phyloP scores from a whole-genome alignment of 2,888 invertebrate species.

The Campaea margaritaria region DNA sequence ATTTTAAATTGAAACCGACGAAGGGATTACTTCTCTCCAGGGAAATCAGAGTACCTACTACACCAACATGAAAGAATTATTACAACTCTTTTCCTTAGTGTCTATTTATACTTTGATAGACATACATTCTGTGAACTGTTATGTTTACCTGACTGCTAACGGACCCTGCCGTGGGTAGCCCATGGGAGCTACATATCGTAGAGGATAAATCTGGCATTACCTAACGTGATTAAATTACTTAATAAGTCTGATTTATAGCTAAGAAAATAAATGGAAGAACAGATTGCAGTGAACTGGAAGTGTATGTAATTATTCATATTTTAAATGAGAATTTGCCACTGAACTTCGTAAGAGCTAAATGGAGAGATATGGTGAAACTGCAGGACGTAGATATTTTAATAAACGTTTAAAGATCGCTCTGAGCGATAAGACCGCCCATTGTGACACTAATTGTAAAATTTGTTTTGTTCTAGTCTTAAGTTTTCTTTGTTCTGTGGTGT shows the following conservation, averaged over 20 bases:
- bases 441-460: too few relatives aligned
- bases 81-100: slow-evolving; percentile 41
- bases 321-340: too few relatives aligned
- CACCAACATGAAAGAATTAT: slow-evolving; percentile 49
- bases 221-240: slow-evolving; percentile 7
- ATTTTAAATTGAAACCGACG: slow-evolving; percentile 58
- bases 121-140: slow-evolving; percentile 17
- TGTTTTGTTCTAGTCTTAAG: too few relatives aligned
- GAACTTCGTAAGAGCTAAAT: too few relatives aligned
- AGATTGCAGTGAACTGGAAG: too few relatives aligned
- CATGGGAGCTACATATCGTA: slow-evolving; percentile 17
- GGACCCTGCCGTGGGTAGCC: slow-evolving; percentile 19
- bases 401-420: too few relatives aligned
- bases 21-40: slow-evolving; percentile 55
- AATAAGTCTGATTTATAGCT: slow-evolving; percentile 10
- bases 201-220: slow-evolving; percentile 11
- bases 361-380: too few relatives aligned
- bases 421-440: too few relatives aligned
- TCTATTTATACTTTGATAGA: slow-evolving; percentile 42
- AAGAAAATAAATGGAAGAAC: neutral
- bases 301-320: too few relatives aligned
- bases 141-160: slow-evolving; percentile 16
- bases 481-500: too few relatives aligned
- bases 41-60: slow-evolving; percentile 56
- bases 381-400: too few relatives aligned